phyloP scores from a whole-genome alignment of 2,797 vertebrate species.

The Mormyrops attenuatus region DNA sequence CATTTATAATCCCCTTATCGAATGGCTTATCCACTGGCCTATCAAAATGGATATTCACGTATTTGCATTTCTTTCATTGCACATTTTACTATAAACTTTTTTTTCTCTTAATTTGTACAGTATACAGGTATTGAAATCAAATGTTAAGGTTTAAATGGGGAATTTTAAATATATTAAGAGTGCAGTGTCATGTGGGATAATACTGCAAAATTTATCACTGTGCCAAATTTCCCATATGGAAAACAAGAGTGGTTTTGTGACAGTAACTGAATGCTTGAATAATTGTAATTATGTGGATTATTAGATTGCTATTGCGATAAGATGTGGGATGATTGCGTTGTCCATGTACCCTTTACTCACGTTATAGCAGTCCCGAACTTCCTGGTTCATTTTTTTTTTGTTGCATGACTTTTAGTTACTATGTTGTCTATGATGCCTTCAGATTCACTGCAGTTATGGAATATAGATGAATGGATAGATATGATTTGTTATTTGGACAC shows the following conservation, averaged over 20 bases:
- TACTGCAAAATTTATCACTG: not conserved
- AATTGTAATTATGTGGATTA: not conserved
- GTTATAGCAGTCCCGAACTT: not conserved
- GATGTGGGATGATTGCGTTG: not conserved
- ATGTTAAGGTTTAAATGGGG: not conserved
- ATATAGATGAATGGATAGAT: not conserved
- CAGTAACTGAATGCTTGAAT: not conserved
- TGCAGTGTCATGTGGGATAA: not conserved
- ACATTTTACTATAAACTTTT: not conserved
- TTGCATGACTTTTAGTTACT: not conserved
- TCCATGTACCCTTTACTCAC: not conserved
- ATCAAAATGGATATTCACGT: not conserved
- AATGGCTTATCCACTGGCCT: not conserved
- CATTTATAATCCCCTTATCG: not conserved
- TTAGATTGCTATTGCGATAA: not conserved
- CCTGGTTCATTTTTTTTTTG: not conserved
- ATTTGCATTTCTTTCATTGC: not conserved
- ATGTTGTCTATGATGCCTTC: not conserved
- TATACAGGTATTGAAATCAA: not conserved
- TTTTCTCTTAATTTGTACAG: not conserved
- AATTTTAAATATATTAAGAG: not conserved
- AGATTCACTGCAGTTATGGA: not conserved
- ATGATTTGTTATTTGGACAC: not conserved
- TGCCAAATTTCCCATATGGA: not conserved
- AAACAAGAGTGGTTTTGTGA: not conserved